Base-by-base conservation (phyloP, 2,113 vertebrate species). In the Barbus barbus region DNA sequence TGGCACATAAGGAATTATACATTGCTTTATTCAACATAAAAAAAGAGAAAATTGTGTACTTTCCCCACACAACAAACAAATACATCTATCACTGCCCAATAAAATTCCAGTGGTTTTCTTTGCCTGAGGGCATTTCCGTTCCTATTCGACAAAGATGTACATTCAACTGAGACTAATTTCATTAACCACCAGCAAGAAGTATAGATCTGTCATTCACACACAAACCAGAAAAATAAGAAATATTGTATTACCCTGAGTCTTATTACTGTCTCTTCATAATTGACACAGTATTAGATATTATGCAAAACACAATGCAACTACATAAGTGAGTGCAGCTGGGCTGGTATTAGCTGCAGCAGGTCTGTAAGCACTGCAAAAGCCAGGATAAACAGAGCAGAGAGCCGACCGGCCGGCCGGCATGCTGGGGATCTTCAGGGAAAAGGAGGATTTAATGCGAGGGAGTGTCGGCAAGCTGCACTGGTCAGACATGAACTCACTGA, bases 341-440 rank as follows among this genome's bases (percentile, higher is more conserved):
- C 18, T 46, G 48, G 36, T n/a, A 63, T 77, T 56, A 31, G 14
- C 41, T 60, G 38, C 85, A 81, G 82, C 73, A 38, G 69, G 83
- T 48, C 79, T 46, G 24, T 69, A 83, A 88, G 79, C 36, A 60
- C 74, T 33, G 46, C 38, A 60, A 82, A 86, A 82, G 41, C 63
- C 78, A 58, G 78, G 83, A 78, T 79, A 46, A 81, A 82, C 81
- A 79, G 41, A 83, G 65, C 48, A 48, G 24, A 78, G 51, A 82
- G 60, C 26, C 46, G 76, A 82, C 58, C 51, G 24, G 56, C 76
- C 76, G 33, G 20, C 51, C 76, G 22, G 76, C 28, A 77, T 24
- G 53, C 77, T 24, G 53, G 22, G n/a, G 53, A 60, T 78, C 56
- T 61, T 41, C 20, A 28, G 78, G 58, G 58, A 79, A 63, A 24